phyloP scores from a whole-genome alignment of 2,888 invertebrate genomes.

The Habroteleia sp. region DNA sequence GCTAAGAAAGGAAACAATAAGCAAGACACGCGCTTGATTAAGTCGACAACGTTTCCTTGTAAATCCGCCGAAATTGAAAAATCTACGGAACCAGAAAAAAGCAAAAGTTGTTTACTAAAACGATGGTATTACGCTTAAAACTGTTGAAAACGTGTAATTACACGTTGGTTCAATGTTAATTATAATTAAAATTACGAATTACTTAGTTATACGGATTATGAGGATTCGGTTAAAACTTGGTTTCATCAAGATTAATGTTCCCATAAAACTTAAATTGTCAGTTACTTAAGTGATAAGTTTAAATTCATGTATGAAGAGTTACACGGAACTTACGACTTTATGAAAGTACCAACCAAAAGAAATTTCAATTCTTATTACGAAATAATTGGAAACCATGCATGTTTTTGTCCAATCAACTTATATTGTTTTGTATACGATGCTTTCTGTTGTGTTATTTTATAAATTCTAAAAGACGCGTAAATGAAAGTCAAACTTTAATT shows the following conservation, averaged over 20 bases:
- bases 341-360: constrained; percentile 18
- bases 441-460: too few relatives aligned
- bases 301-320: constrained; percentile 33
- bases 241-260: constrained; percentile 46
- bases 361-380: constrained; percentile 22
- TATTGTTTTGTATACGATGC: too few relatives aligned
- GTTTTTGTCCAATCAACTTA: too few relatives aligned
- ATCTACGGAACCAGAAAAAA: constrained; percentile 15
- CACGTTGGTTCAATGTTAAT: constrained; percentile 24
- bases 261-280: constrained; percentile 48
- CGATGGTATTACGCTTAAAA: constrained; percentile 9
- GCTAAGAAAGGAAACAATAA: constrained; percentile 49
- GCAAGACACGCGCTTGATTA: constrained; percentile 57
- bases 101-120: not conserved
- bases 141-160: constrained; percentile 19
- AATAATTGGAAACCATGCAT: not conserved
- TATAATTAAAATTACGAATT: constrained; percentile 42
- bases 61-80: constrained; percentile 59
- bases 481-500: not conserved
- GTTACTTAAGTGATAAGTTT: constrained; percentile 38
- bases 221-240: constrained; percentile 42
- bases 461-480: too few relatives aligned
- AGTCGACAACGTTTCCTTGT: constrained; percentile 49
- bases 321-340: constrained; percentile 23
- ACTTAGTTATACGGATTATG: constrained; percentile 40